phyloP scores from a whole-genome alignment of 2,797 vertebrate species.

The Benthosema pterotum region DNA sequence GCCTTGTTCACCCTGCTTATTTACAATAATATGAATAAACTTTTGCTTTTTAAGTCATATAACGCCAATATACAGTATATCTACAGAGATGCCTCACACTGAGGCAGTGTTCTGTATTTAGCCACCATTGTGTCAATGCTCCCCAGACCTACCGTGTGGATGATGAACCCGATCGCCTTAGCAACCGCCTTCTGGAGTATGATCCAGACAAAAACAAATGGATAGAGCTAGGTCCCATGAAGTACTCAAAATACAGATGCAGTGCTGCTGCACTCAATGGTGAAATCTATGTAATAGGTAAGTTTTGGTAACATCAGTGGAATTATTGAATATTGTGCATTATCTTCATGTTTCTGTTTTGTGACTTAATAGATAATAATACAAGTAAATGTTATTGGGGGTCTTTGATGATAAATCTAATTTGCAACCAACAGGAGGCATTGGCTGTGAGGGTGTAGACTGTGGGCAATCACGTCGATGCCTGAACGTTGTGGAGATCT shows the following conservation, averaged over 20 bases:
- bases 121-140: constrained; percentile 8
- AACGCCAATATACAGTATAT: too few relatives aligned
- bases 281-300: constrained; percentile 95
- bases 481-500: constrained; percentile 93
- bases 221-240: constrained; percentile 89
- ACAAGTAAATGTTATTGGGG: neutral
- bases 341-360: neutral
- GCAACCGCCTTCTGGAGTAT: constrained; percentile 89
- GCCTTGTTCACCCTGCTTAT: too few relatives aligned
- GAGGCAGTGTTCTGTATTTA: neutral
- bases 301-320: constrained; percentile 51
- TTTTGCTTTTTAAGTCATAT: too few relatives aligned
- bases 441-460: constrained; percentile 91
- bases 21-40: too few relatives aligned
- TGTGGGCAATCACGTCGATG: constrained; percentile 92
- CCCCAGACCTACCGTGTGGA: constrained; percentile 86
- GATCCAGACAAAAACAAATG: constrained; percentile 91
- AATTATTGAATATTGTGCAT: neutral
- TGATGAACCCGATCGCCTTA: constrained; percentile 96
- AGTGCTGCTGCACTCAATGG: constrained; percentile 86
- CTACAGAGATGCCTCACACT: neutral
- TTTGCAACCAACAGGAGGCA: constrained; percentile 85
- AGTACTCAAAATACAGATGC: constrained; percentile 95
- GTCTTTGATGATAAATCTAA: constrained; percentile 4
- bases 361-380: neutral